phyloP scores from a whole-genome alignment of 2,888 invertebrate genomes.

The Brachyopa scutellaris region DNA sequence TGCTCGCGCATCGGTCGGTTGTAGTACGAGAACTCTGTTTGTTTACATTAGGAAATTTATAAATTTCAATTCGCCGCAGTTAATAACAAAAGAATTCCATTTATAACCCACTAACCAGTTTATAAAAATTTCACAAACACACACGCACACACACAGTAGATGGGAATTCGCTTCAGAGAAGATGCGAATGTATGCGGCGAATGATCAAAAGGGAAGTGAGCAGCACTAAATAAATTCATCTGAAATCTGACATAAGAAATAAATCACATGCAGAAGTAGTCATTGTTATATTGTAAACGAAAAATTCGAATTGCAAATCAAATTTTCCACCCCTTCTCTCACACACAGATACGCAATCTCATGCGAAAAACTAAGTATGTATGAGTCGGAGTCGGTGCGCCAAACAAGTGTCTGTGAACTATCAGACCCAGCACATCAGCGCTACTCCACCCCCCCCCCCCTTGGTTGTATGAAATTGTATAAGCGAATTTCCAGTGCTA shows the following conservation, averaged over 20 bases:
- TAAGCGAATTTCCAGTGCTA: neutral
- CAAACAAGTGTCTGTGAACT: slow-evolving; percentile 51
- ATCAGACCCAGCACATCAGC: too few species aligned
- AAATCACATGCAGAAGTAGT: slow-evolving; percentile 27
- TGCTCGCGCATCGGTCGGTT: neutral
- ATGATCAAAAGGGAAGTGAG: neutral
- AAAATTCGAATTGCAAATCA: slow-evolving; percentile 39
- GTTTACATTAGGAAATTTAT: slow-evolving; percentile 38
- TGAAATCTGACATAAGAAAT: slow-evolving; percentile 26
- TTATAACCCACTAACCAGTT: slow-evolving; percentile 39
- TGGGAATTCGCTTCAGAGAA: neutral
- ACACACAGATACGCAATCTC: neutral
- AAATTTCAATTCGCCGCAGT: slow-evolving; percentile 32
- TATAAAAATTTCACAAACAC: slow-evolving; percentile 7
- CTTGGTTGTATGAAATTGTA: slow-evolving; percentile 6
- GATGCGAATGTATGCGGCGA: neutral
- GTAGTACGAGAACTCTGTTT: neutral
- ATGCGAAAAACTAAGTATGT: neutral
- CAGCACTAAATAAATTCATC: slow-evolving; percentile 25
- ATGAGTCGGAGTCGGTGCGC: neutral
- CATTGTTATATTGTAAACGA: slow-evolving; percentile 26
- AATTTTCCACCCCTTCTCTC: slow-evolving; percentile 29
- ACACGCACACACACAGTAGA: neutral
- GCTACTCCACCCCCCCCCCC: neutral
- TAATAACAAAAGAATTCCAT: slow-evolving; percentile 42